Percentiles rank a stretch among this genome's conserved stretches.
phyloP scores from a whole-genome alignment of 2,888 invertebrate genomes.

The Omphaloscelis lunosa region DNA sequence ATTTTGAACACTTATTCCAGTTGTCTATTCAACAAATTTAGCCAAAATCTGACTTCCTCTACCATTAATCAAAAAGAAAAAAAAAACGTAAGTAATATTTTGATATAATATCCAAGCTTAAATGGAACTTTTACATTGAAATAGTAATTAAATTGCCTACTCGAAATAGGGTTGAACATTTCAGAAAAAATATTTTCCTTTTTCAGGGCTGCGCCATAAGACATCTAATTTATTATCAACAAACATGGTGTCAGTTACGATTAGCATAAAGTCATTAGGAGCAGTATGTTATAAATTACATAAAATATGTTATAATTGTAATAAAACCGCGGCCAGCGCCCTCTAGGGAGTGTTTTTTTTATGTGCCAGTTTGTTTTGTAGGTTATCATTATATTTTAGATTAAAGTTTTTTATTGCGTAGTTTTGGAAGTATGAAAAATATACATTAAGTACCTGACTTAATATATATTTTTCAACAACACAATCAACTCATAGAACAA shows the following conservation, averaged over 20 bases:
- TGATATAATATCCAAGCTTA: not conserved
- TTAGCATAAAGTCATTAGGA: constrained; percentile 86
- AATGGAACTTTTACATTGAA: not conserved
- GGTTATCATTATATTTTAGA: constrained; percentile 60
- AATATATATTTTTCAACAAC: too few relatives aligned
- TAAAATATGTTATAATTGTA: constrained; percentile 84
- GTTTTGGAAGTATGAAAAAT: constrained; percentile 25
- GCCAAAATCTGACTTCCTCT: not conserved
- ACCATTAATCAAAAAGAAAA: not conserved
- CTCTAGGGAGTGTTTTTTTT: constrained; percentile 74
- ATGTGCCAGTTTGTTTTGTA: constrained; percentile 68
- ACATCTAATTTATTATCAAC: constrained; percentile 63
- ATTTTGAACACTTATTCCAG: not conserved
- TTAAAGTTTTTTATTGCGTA: constrained; percentile 45
- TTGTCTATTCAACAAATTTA: not conserved
- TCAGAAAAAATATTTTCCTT: constrained; percentile 26
- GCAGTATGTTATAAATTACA: constrained; percentile 82
- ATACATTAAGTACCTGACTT: too few relatives aligned
- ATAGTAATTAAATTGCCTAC: constrained; percentile 27
- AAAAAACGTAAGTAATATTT: not conserved
- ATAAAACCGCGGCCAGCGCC: constrained; percentile 83
- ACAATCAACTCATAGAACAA: not conserved
- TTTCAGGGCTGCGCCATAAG: constrained; percentile 45
- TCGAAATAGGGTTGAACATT: constrained; percentile 33
- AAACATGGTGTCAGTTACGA: constrained; percentile 79